Evolutionary conservation across 2,113 vertebrate species (phyloP).

Genomic region (Megaptera novaeangliae): DNA sequence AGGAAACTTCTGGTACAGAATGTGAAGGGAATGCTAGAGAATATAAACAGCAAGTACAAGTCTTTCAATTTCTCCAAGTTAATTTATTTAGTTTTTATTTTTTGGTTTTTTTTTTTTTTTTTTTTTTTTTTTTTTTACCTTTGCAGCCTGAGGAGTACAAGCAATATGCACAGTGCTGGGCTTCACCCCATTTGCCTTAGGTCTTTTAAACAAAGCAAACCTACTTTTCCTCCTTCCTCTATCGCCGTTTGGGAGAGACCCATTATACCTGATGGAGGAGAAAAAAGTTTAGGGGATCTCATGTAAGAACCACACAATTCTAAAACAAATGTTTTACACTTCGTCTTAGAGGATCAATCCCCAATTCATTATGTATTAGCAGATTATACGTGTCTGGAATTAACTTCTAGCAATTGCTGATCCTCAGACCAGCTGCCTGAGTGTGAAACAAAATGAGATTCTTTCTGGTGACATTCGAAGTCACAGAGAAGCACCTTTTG

Average conservation of each 20-base stretch:
- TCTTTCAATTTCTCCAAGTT: constrained; percentile 3
- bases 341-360: neutral
- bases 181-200: constrained; percentile 98
- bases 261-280: constrained; percentile 92
- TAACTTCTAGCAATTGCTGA: constrained; percentile 22
- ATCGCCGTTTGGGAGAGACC: constrained; percentile 97
- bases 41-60: neutral
- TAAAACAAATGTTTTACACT: constrained; percentile 40
- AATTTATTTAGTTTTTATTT: neutral
- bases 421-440: neutral
- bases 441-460: constrained; percentile 18
- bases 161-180: constrained; percentile 97
- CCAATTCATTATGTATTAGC: constrained; percentile 30
- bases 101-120: constrained; percentile 58
- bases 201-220: constrained; percentile 95
- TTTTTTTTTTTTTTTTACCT: constrained; percentile 84
- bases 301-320: constrained; percentile 10
- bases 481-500: constrained; percentile 30
- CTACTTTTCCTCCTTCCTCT: constrained; percentile 97
- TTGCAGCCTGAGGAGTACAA: constrained; percentile 98
- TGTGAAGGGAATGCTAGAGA: neutral
- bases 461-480: neutral
- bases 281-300: constrained; percentile 38
- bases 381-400: neutral
- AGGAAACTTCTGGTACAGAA: constrained; percentile 33